Evolutionary conservation across 2,113 vertebrate species (phyloP), one percentile per base, ranked within the genome.

Genomic region (Hippopotamus amphibius): DNA sequence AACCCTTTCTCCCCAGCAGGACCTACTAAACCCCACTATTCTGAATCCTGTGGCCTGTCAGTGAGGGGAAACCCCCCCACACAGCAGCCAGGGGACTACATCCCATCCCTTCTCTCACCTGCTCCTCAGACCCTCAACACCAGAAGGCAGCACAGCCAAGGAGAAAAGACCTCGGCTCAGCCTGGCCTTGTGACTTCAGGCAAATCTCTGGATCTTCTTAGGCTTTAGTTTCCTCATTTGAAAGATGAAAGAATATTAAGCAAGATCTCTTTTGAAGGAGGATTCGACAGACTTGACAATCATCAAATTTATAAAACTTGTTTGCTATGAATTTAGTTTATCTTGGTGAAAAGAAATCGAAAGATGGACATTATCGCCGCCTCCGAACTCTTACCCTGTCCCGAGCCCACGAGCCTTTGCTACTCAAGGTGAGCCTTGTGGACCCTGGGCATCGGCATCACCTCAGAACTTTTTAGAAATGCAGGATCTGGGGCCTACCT

Each of bases 231-330:
- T 83, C 50, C 28, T 37, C 33, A 72, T 93, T 37, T 82, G 16
- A 74, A 92, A 97, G 95, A 83, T 65, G 3, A 89, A 76, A 57
- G 85, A 74, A 79, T 26, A 37, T 69, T 50, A 76, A 37, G 57
- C 15, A 91, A 33, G 13, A n/a, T 76, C 50, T 55, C 28, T 95
- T 66, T 87, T 74, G 15, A 28, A 74, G 37, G 66, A 81, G 30
- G 55, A 6, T 43, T 57, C 68, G 65, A 53, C 46, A 83, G 37
- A 53, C 22, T 72, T 72, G 65, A 77, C 33, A 81, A 24, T 24
- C 61, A 61, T n/a, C 19, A 3, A 96, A 72, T 28, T 48, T 53
- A 66, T 28, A 82, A 71, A 71, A 76, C 6, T 7, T 71, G 19
- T 74, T 88, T 66, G 43, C 24, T 57, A 6, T 84, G 55, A 57